Percentiles rank a stretch among this genome's conserved stretches.
phyloP scores from a whole-genome alignment of 2,113 vertebrate genomes.

The Pterophyllum scalare region DNA sequence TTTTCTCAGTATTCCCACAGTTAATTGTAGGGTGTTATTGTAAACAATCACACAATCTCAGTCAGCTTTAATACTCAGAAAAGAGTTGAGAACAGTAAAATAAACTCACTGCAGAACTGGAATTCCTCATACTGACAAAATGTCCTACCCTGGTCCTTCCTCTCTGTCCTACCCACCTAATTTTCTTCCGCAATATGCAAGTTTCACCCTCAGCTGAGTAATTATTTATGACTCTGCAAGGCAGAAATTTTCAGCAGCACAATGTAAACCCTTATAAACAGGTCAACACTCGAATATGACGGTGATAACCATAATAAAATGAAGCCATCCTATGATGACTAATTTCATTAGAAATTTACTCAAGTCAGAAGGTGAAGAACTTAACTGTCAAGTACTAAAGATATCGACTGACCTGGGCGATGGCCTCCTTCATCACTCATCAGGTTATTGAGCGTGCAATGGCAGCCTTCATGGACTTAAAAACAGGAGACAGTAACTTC shows the following conservation, averaged over 20 bases:
- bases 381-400: not conserved
- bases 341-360: not conserved
- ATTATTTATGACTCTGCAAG: constrained; percentile 9
- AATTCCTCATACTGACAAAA: constrained; percentile 46
- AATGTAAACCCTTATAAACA: not conserved
- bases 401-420: constrained; percentile 27
- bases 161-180: constrained; percentile 41
- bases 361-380: constrained; percentile 10
- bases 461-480: constrained; percentile 1
- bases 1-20: not conserved
- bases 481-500: not conserved
- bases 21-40: not conserved
- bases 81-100: not conserved
- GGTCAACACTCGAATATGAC: not conserved
- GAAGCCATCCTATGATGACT: not conserved
- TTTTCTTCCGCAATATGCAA: constrained; percentile 45
- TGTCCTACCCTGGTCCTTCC: not conserved
- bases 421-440: constrained; percentile 33
- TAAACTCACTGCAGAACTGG: constrained; percentile 1
- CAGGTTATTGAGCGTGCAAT: constrained; percentile 35
- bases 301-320: not conserved
- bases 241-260: constrained; percentile 15
- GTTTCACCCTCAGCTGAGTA: constrained; percentile 11
- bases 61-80: not conserved
- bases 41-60: not conserved